Conservation (phyloP, 2,888 invertebrate genomes). For the Allophyes oxyacanthae region DNA sequence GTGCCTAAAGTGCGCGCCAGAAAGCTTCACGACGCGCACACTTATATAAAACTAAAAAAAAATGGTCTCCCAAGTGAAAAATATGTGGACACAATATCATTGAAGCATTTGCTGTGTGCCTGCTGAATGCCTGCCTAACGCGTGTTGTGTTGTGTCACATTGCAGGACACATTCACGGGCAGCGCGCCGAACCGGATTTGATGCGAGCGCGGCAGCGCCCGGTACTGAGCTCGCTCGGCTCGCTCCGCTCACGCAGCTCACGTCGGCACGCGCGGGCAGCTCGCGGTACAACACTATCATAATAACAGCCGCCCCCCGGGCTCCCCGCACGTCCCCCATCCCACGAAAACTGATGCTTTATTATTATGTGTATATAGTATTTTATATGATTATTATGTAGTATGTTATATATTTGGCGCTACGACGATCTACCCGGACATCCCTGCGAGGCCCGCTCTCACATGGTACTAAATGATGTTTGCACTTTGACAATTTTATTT, state of each 20-base stretch:
- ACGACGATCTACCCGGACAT: conserved; percentile 57
- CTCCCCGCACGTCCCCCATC: conserved; percentile 48
- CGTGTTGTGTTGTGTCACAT: conserved; percentile 26
- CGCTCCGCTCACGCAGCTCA: conserved; percentile 22
- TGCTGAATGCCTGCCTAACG: not conserved
- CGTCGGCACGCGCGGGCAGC: conserved; percentile 25
- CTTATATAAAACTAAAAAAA: too few relatives aligned
- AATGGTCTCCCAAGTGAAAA: too few relatives aligned
- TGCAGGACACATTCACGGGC: conserved; percentile 80
- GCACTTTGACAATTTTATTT: conserved; percentile 69
- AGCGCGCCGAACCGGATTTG: conserved; percentile 83
- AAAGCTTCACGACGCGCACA: too few relatives aligned
- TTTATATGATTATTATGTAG: conserved; percentile 71
- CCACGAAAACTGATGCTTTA: conserved; percentile 58
- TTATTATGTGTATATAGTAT: conserved; percentile 77
- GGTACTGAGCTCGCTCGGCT: conserved; percentile 60
- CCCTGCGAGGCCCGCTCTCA: conserved; percentile 47
- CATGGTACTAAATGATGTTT: conserved; percentile 58
- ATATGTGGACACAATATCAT: too few relatives aligned
- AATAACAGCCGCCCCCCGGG: conserved; percentile 34
- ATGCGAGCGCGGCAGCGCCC: conserved; percentile 68
- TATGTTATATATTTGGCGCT: conserved; percentile 65
- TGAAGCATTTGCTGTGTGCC: not conserved
- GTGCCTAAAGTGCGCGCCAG: too few relatives aligned
- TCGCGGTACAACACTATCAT: conserved; percentile 22